These are phyloP conservation scores for Tipula lateralis DNA, from an alignment of 2,888 invertebrate species.

Conservation along the genomic window DNA sequence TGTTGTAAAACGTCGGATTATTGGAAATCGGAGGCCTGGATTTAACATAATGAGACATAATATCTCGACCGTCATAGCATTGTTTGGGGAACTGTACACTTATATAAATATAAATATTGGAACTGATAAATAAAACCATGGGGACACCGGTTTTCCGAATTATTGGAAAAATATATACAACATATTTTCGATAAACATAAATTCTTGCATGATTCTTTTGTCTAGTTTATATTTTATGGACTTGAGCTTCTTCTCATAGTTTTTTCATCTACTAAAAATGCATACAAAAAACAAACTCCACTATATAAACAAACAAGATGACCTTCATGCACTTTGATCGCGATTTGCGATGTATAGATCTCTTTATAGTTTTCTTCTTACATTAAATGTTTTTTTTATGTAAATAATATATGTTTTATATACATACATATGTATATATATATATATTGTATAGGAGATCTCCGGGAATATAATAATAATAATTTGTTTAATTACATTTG, in stretches of 20 bases:
- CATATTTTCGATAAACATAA: background rate
- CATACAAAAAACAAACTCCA: background rate
- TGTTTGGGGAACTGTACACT: background rate
- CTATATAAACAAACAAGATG: constrained; percentile 26
- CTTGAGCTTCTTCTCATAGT: constrained; percentile 25
- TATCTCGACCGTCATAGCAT: background rate
- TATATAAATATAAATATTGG: background rate
- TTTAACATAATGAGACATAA: too few species aligned
- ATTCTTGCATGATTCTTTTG: constrained; percentile 27
- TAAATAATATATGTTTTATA: background rate
- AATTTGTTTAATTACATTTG: constrained; percentile 24
- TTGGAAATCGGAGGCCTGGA: background rate
- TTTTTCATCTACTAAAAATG: background rate
- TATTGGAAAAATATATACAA: background rate
- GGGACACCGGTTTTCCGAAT: constrained; percentile 28
- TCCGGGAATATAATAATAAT: background rate
- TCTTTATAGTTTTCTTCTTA: constrained; percentile 24
- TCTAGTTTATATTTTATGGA: background rate
- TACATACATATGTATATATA: background rate
- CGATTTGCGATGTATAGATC: constrained; percentile 25
- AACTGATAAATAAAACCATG: background rate
- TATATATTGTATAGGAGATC: constrained; percentile 12
- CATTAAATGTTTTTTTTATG: background rate
- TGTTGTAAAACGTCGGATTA: too few species aligned
- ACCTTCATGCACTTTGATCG: constrained; percentile 30